phyloP scores from a whole-genome alignment of 2,113 vertebrate species.

The Pithys albifrons region DNA sequence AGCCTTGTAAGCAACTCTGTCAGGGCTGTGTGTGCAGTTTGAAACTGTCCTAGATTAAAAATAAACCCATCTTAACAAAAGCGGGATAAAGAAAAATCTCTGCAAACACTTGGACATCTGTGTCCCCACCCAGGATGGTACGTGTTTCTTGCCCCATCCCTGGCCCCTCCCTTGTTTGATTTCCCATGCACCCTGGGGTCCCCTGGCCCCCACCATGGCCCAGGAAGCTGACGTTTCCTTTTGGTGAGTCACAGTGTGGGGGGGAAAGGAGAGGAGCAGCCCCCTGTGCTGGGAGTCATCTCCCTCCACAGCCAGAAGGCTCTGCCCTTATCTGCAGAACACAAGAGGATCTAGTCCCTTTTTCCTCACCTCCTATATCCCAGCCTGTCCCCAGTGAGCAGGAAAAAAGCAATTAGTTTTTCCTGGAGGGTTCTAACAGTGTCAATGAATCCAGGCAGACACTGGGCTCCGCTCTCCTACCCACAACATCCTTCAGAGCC shows the following conservation, averaged over 20 bases:
- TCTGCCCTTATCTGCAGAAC: neutral
- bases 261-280: neutral
- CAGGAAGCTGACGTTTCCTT: neutral
- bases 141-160: neutral
- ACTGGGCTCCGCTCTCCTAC: neutral
- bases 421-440: neutral
- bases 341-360: rapidly evolving
- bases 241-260: rapidly evolving
- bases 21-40: neutral
- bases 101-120: neutral
- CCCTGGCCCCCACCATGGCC: neutral
- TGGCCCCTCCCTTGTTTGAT: neutral
- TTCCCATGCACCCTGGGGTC: neutral
- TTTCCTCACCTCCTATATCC: neutral
- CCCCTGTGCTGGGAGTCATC: rapidly evolving
- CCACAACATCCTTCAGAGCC: neutral
- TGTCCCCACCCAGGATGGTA: rapidly evolving
- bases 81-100: neutral
- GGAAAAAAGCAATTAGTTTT: neutral
- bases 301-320: neutral
- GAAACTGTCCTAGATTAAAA: neutral
- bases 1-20: neutral
- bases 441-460: neutral
- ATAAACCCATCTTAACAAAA: neutral
- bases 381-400: neutral